Conservation (phyloP, 2,797 vertebrate species). For the Gila robusta region DNA sequence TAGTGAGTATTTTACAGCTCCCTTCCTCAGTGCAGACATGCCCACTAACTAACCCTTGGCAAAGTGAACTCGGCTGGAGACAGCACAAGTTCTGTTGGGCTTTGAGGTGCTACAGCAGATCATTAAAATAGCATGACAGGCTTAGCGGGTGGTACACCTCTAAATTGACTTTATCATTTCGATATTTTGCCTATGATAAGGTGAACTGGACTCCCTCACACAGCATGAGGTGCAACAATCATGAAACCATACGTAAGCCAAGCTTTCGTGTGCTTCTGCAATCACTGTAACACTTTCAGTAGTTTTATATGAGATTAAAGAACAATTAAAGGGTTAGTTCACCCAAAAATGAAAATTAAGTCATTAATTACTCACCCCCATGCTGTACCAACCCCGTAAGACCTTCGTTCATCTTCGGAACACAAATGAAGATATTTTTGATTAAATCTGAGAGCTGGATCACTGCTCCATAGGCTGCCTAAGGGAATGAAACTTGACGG, state of each 20-base stretch:
- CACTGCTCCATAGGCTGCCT: no score
- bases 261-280: conserved; percentile 10
- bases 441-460: no score
- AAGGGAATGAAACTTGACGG: no score
- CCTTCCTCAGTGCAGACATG: conserved; percentile 58
- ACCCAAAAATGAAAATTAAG: no score
- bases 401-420: no score
- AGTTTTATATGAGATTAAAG: not conserved
- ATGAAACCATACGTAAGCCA: conserved; percentile 41
- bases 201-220: conserved; percentile 53
- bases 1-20: conserved; percentile 68
- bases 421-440: no score
- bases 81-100: conserved; percentile 59
- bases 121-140: conserved; percentile 64
- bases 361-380: no score
- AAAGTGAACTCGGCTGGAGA: conserved; percentile 50
- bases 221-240: conserved; percentile 56
- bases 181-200: conserved; percentile 58
- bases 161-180: conserved; percentile 61
- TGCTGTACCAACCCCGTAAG: no score
- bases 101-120: conserved; percentile 64
- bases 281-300: conserved; percentile 16
- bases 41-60: conserved; percentile 65
- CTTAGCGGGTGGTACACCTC: conserved; percentile 60
- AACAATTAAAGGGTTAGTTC: conserved; percentile 11